These are phyloP conservation scores for Tenualosa ilisha DNA, from an alignment of 2,797 vertebrate species.

Conservation along the genomic window DNA sequence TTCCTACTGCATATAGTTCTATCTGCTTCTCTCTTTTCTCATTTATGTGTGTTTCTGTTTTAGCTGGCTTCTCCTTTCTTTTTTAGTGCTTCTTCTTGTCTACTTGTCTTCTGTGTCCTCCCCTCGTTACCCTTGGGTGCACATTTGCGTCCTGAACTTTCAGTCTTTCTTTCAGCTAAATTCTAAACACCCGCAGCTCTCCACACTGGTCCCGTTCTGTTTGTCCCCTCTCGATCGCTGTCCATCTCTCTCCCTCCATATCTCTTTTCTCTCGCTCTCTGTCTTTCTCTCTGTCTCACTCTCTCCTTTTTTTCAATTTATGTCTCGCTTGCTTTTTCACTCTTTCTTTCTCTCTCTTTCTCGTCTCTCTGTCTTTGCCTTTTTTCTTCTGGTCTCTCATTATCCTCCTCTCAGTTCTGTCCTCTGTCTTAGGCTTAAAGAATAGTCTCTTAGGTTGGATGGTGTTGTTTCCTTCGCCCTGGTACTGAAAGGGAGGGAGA, in stretches of 20 bases:
- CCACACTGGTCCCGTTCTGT: background rate
- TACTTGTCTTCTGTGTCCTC: background rate
- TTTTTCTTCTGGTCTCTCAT: background rate
- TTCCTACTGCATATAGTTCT: background rate
- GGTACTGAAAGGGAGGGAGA: conserved; percentile 40
- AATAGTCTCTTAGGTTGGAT: background rate
- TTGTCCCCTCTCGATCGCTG: conserved; percentile 45
- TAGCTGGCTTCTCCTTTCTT: background rate
- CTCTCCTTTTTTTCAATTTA: background rate
- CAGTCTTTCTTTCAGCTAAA: background rate
- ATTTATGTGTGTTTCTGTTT: background rate
- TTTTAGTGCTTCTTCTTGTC: background rate
- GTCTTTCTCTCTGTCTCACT: background rate
- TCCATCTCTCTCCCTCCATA: conserved; percentile 43
- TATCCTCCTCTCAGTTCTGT: background rate
- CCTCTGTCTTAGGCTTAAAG: background rate
- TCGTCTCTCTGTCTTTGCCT: background rate
- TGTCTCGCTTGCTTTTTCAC: background rate
- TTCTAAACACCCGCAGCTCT: background rate
- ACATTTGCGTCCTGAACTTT: background rate
- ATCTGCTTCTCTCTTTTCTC: background rate
- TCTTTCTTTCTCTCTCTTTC: background rate
- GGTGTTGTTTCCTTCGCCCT: background rate
- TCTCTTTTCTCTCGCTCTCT: background rate
- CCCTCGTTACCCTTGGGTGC: background rate